These are phyloP conservation scores for Bolinopsis microptera DNA, from an alignment of 37 sponge, comb jelly and placozoan species.

Conservation along the genomic window DNA sequence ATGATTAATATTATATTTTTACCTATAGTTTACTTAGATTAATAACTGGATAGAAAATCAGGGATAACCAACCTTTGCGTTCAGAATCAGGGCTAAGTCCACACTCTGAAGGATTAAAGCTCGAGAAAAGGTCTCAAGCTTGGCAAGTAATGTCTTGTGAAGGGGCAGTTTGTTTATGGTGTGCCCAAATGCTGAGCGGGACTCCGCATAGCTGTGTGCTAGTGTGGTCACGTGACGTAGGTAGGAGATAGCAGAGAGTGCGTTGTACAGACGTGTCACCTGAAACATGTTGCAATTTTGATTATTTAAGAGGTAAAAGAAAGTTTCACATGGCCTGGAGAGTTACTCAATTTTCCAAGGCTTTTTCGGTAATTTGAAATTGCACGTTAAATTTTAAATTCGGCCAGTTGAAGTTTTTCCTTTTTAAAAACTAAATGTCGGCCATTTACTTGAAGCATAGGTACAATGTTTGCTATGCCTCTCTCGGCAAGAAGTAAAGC, in stretches of 20 bases:
- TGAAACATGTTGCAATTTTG: slow-evolving; percentile 78
- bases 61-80: slow-evolving; percentile 7
- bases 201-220: slow-evolving; percentile 76
- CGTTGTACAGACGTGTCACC: slow-evolving; percentile 89
- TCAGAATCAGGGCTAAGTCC: slow-evolving; percentile 14
- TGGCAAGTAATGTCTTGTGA: slow-evolving; percentile 81
- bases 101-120: slow-evolving; percentile 13
- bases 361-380: too few relatives aligned
- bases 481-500: slow-evolving; percentile 16
- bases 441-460: slow-evolving; percentile 36
- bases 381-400: too few relatives aligned
- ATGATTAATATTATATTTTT: too few relatives aligned
- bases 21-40: too few relatives aligned
- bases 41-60: too few relatives aligned
- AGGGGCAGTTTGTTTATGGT: slow-evolving; percentile 74
- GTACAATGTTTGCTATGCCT: slow-evolving; percentile 50
- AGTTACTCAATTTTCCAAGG: too few relatives aligned
- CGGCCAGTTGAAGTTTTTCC: too few relatives aligned
- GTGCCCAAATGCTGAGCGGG: slow-evolving; percentile 78
- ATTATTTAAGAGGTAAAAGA: slow-evolving; percentile 74
- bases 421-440: too few relatives aligned
- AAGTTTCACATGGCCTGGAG: too few relatives aligned
- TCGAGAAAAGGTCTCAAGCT: slow-evolving; percentile 75
- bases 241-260: slow-evolving; percentile 72
- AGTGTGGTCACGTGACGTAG: slow-evolving; percentile 83